Conservation (phyloP, 2,888 invertebrate species). For the Scaptomyza caliginosa region DNA sequence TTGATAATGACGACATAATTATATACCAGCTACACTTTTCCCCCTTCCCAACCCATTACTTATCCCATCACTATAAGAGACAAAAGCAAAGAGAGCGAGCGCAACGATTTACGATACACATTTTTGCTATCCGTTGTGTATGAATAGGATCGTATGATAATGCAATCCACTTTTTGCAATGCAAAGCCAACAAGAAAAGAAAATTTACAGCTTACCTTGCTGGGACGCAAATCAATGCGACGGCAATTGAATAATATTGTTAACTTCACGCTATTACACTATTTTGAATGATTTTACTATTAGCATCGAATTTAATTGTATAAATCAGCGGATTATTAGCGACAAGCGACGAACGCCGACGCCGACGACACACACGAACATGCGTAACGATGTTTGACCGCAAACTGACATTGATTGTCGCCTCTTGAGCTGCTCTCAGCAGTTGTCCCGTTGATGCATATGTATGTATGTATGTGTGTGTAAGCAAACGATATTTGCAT, state of each 20-base stretch:
- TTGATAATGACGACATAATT: slow-evolving; percentile 83
- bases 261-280: too few species aligned
- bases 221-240: not conserved
- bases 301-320: not conserved
- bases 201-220: not conserved
- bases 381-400: not conserved
- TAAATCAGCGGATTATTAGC: not conserved
- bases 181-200: not conserved
- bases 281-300: too few species aligned
- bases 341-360: too few species aligned
- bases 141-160: too few species aligned
- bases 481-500: not conserved
- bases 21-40: slow-evolving; percentile 19
- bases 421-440: not conserved
- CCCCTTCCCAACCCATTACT: not conserved
- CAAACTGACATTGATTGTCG: not conserved
- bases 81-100: not conserved
- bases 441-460: not conserved
- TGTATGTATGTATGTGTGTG: not conserved
- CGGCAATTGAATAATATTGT: not conserved
- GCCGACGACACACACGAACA: not conserved
- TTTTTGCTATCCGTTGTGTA: too few species aligned
- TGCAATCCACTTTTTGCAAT: too few species aligned
- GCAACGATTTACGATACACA: not conserved
- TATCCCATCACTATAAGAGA: not conserved